These are phyloP conservation scores for Gavialis gangeticus DNA, from an alignment of 2,113 vertebrate species.

Conservation along the genomic window DNA sequence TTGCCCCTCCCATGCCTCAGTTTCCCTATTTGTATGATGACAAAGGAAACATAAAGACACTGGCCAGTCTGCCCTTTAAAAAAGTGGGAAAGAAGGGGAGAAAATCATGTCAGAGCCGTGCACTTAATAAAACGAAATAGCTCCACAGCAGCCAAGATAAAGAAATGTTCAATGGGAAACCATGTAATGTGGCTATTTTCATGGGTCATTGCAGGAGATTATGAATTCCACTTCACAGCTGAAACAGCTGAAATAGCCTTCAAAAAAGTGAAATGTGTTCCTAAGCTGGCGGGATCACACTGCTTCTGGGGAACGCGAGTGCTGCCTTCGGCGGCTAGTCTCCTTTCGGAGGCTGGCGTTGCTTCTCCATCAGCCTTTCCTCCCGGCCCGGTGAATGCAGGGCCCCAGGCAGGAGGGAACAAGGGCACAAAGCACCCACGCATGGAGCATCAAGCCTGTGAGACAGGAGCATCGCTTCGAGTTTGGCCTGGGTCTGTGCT, in stretches of 20 bases:
- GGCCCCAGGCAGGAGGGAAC: not conserved
- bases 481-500: not conserved
- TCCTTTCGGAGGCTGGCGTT: not conserved
- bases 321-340: not conserved
- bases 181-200: not conserved
- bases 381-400: not conserved
- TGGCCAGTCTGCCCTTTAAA: not conserved
- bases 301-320: not conserved
- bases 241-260: not conserved
- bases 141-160: not conserved
- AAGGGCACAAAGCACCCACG: not conserved
- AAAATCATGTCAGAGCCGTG: rapidly evolving
- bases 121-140: not conserved
- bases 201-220: not conserved
- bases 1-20: not conserved
- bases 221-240: rapidly evolving
- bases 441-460: no score
- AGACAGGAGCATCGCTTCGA: no score
- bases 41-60: not conserved
- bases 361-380: not conserved
- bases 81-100: rapidly evolving
- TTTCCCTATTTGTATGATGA: not conserved
- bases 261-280: rapidly evolving
- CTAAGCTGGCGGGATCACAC: not conserved
- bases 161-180: rapidly evolving